A percentile compares a stretch with the other conserved stretches of the same genome.
These are phyloP conservation scores for Platanista minor DNA, from an alignment of 2,113 vertebrate species.

Conservation along the genomic window DNA sequence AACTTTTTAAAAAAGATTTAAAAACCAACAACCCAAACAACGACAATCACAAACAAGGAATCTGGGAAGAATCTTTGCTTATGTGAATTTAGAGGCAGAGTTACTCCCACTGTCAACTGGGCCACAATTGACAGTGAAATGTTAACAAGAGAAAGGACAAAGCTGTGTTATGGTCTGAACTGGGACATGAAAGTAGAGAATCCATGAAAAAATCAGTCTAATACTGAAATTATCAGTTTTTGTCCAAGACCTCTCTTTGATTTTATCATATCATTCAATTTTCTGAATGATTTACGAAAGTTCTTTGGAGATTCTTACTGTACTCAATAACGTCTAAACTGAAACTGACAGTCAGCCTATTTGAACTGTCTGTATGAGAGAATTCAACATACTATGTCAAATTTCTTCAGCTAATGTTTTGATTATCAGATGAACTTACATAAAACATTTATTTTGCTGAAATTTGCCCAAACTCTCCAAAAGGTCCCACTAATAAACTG, in stretches of 20 bases:
- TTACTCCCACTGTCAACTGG: neutral
- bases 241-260: neutral
- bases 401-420: neutral
- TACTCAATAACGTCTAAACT: neutral
- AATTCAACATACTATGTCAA: neutral
- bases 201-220: neutral
- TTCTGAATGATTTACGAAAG: neutral
- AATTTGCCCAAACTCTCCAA: neutral
- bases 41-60: neutral
- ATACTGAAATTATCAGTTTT: neutral
- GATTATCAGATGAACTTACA: neutral
- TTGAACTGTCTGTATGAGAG: neutral
- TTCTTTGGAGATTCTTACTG: neutral
- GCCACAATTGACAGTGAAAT: neutral
- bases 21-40: neutral
- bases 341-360: neutral
- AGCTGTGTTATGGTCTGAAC: neutral
- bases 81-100: neutral
- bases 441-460: neutral
- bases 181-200: neutral
- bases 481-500: neutral
- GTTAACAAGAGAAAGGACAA: neutral
- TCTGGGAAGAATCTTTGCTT: neutral
- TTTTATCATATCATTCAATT: neutral
- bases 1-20: neutral